Evolutionary conservation across 2,888 invertebrate genomes (phyloP).

Genomic region (Eupsilia transversa): DNA sequence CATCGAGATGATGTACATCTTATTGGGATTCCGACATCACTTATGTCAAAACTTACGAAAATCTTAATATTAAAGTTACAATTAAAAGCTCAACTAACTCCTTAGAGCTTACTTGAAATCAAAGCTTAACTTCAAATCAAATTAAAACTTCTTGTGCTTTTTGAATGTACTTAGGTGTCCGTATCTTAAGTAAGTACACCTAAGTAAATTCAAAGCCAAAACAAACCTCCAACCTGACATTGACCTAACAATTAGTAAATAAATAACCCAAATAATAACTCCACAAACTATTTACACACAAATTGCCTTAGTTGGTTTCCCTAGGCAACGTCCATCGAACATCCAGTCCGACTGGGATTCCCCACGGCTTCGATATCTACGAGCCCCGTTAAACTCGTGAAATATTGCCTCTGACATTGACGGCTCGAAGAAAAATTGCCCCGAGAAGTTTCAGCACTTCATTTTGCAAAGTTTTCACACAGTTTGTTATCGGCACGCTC

Average conservation of each 20-base stretch:
- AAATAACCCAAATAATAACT: constrained; percentile 37
- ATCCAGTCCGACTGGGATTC: constrained; percentile 49
- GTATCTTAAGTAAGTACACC: no score
- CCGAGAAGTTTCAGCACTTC: constrained; percentile 75
- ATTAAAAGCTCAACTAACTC: neutral
- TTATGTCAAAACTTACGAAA: neutral
- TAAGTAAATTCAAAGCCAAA: neutral
- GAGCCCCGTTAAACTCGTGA: constrained; percentile 76
- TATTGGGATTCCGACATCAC: neutral
- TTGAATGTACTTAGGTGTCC: no score
- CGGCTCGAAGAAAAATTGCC: constrained; percentile 83
- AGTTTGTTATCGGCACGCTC: constrained; percentile 66
- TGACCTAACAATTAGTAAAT: constrained; percentile 2
- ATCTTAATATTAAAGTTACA: neutral
- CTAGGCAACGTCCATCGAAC: constrained; percentile 20
- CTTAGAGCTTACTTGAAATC: no score
- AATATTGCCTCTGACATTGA: constrained; percentile 85
- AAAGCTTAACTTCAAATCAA: no score
- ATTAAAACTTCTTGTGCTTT: no score
- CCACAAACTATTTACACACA: constrained; percentile 48
- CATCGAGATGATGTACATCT: neutral
- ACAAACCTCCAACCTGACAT: neutral
- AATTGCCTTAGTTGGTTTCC: constrained; percentile 52
- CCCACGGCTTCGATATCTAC: constrained; percentile 61
- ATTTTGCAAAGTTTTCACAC: constrained; percentile 72